Evolutionary conservation across 2,888 invertebrate genomes (phyloP).

Genomic region (Abrostola tripartita): DNA sequence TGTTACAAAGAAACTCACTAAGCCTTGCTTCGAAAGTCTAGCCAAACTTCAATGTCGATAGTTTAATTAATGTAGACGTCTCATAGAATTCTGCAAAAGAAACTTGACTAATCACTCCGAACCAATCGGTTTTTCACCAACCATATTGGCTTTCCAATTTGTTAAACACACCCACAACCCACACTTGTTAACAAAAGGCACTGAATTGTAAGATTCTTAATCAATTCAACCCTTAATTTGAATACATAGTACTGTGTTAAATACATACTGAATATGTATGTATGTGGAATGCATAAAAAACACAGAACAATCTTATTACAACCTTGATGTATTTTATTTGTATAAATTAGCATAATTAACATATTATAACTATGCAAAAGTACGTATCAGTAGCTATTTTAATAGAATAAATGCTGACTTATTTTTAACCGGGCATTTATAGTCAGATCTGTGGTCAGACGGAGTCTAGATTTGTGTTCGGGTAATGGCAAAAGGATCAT

Average conservation of each 20-base stretch:
- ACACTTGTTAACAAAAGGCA: slow-evolving; percentile 7
- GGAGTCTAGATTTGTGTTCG: too few species aligned
- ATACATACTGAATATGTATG: slow-evolving; percentile 5
- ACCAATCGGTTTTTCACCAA: slow-evolving; percentile 24
- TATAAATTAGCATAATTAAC: too few species aligned
- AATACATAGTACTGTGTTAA: slow-evolving; percentile 11
- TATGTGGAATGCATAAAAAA: background rate
- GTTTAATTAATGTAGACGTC: slow-evolving; percentile 1
- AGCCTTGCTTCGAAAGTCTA: background rate
- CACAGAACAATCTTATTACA: background rate
- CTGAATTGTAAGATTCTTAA: slow-evolving; percentile 15
- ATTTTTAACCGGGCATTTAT: too few species aligned
- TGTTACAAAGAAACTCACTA: background rate
- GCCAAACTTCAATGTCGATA: background rate
- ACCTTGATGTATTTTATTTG: background rate
- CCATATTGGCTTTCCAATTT: slow-evolving; percentile 29
- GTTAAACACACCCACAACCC: slow-evolving; percentile 15
- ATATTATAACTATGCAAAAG: too few species aligned
- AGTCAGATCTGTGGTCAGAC: too few species aligned
- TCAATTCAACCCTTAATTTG: slow-evolving; percentile 26
- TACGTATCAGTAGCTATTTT: too few species aligned
- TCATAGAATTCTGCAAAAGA: background rate
- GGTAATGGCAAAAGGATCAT: too few species aligned
- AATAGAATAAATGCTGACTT: too few species aligned
- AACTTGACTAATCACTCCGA: background rate